Conservation (phyloP, 2,888 invertebrate genomes). For the Ceramica pisi region DNA sequence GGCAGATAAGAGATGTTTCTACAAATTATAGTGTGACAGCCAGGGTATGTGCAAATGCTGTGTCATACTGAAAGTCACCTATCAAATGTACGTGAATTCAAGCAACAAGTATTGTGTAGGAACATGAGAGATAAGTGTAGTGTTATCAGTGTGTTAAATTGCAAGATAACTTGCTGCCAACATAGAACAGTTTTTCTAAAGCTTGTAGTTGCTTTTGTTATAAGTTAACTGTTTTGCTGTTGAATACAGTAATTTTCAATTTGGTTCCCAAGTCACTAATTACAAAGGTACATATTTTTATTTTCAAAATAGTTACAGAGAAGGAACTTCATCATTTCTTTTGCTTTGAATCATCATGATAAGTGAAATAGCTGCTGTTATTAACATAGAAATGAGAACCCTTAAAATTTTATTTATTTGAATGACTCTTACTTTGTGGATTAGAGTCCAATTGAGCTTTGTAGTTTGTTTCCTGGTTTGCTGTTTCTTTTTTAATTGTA, state of each 20-base stretch:
- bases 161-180: constrained; percentile 50
- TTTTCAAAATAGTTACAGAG: not conserved
- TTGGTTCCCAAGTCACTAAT: constrained; percentile 11
- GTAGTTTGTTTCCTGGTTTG: constrained; percentile 41
- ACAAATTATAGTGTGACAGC: constrained; percentile 13
- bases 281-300: constrained; percentile 1
- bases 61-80: constrained; percentile 32
- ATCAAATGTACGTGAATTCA: constrained; percentile 21
- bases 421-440: constrained; percentile 39
- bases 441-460: constrained; percentile 28
- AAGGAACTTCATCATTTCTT: not conserved
- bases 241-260: constrained; percentile 18
- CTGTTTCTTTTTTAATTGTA: constrained; percentile 1
- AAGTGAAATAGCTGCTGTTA: constrained; percentile 1
- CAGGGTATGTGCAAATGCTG: constrained; percentile 15
- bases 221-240: constrained; percentile 1
- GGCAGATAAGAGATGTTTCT: constrained; percentile 11
- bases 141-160: constrained; percentile 63
- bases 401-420: constrained; percentile 16
- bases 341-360: not conserved
- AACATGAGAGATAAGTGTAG: constrained; percentile 44
- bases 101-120: constrained; percentile 22
- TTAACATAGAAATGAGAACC: constrained; percentile 5
- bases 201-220: constrained; percentile 25
- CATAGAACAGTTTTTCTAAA: constrained; percentile 37